Percentiles rank a stretch among this genome's conserved stretches.
phyloP scores from a whole-genome alignment of 2,113 vertebrate genomes.

The Indri indri region DNA sequence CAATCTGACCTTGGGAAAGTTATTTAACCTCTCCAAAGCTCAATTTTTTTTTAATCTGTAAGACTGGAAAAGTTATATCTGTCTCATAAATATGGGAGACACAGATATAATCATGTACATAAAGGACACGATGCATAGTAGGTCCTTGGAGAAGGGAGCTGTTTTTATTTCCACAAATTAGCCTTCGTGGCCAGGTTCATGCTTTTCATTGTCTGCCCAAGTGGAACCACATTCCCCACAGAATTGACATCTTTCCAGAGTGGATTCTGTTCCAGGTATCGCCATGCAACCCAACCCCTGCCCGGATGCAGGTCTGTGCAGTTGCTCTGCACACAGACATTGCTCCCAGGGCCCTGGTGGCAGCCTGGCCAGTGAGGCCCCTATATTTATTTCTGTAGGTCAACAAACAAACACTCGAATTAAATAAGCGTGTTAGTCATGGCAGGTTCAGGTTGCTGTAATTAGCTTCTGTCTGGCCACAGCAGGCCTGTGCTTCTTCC shows the following conservation, averaged over 20 bases:
- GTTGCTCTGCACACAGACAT: background rate
- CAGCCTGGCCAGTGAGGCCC: background rate
- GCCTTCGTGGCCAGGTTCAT: background rate
- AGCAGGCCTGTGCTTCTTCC: background rate
- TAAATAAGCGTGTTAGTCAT: constrained; percentile 58
- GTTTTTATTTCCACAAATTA: background rate
- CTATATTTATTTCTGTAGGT: constrained; percentile 31
- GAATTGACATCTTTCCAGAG: constrained; percentile 20
- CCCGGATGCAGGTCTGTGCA: accelerated
- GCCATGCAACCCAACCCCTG: background rate
- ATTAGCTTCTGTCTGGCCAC: constrained; percentile 50
- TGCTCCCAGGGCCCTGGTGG: background rate
- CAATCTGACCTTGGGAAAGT: background rate
- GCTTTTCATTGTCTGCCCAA: constrained; percentile 40
- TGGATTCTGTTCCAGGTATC: background rate
- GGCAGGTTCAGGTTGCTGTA: constrained; percentile 59
- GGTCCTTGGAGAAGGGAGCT: background rate
- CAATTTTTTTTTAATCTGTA: background rate
- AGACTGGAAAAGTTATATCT: background rate
- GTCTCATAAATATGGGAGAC: background rate
- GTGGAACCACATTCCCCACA: constrained; percentile 18
- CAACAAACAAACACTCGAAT: constrained; percentile 65
- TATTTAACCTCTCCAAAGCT: background rate
- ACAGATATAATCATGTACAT: background rate
- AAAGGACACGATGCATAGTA: background rate